Evolutionary conservation across 1,140 invertebrate species (phyloP), one percentile per base, ranked within the genome.

Genomic region (Drosophila leontia): DNA sequence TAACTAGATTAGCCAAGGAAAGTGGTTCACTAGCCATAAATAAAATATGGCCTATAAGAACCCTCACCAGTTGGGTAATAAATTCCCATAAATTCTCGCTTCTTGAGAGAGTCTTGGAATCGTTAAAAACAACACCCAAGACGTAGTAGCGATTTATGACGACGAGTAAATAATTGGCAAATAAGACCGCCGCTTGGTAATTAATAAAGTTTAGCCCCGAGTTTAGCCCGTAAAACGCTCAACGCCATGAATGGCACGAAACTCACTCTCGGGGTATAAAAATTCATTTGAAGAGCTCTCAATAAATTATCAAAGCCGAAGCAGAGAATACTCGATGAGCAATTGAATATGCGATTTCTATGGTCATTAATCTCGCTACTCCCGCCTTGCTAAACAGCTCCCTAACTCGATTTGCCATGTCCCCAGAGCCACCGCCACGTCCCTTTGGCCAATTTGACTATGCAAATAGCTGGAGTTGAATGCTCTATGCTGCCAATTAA

Each of bases 281-380:
- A 80, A 84, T 88, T 68, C 77, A 84, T 71, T 69, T 71, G 69
- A 84, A 78, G 77, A 64, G 78, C 80, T 80, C 78, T 84, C 84
- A 88, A 81, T 88, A 88, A 88, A 88, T 87, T 87, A 88, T 87
- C 84, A 48, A 84, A 84, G 84, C 85, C 77, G 79, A 85, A 79
- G 68, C n/a, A 23, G 68, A 57, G 75, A 75, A 78, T 74, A 53
- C 80, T 78, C 67, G 81, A 75, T 83, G 80, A 61, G 70, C 83
- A 86, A 78, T 87, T 79, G 71, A 82, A 82, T 86, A 72, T 77
- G 71, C 84, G 77, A 79, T 81, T 88, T 90, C 85, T 84, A 75
- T 75, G 78, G 85, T 75, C 80, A 84, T 87, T 87, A 87, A 87
- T 87, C 84, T 90, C 70, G 61, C 19, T 41, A 17, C 50, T 51